These are phyloP conservation scores for Dromaius novaehollandiae DNA, from an alignment of 2,113 vertebrate genomes.

Conservation along the genomic window DNA sequence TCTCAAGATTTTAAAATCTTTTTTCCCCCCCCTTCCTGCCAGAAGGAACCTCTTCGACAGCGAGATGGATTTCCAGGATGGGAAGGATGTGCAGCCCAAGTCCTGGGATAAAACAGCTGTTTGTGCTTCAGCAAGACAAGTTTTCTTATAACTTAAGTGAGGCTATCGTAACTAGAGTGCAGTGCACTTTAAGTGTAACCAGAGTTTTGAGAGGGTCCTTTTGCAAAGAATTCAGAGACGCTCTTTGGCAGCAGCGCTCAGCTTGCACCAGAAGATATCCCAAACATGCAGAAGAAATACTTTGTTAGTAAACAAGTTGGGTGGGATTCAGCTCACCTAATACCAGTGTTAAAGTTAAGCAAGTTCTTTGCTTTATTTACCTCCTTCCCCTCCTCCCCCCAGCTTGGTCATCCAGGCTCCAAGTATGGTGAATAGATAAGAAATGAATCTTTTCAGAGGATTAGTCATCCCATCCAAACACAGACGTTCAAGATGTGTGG, in stretches of 20 bases:
- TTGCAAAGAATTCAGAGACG: neutral
- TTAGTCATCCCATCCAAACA: neutral
- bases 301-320: neutral
- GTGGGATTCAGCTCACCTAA: neutral
- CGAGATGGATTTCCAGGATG: neutral
- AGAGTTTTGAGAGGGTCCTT: neutral
- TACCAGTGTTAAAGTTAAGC: neutral
- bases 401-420: neutral
- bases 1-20: neutral
- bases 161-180: neutral
- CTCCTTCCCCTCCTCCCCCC: neutral
- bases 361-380: neutral
- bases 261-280: fast-evolving
- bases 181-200: neutral
- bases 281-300: neutral
- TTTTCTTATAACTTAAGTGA: neutral
- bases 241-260: neutral
- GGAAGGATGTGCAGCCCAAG: neutral
- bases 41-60: neutral
- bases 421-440: neutral
- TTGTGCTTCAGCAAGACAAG: neutral
- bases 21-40: neutral
- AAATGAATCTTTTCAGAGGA: neutral
- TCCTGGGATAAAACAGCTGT: neutral
- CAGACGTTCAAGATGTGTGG: constrained; percentile 13